Evolutionary conservation across 2,888 invertebrate species (phyloP).

Genomic region (Fissipunctia ypsillon): DNA sequence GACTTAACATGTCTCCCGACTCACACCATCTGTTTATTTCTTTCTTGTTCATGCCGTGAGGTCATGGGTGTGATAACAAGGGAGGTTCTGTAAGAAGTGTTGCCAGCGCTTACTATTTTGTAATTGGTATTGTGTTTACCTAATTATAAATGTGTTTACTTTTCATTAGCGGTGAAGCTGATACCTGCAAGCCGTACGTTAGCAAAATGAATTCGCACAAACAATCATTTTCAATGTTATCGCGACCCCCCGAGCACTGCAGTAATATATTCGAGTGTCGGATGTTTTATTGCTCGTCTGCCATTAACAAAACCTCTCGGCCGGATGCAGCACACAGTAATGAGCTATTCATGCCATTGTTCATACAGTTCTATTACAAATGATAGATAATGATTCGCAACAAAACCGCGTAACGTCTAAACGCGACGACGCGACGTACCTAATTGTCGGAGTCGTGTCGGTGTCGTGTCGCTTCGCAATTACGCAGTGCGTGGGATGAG

Average conservation of each 20-base stretch:
- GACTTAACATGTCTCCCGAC: no score
- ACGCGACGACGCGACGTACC: constrained; percentile 14
- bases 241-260: constrained; percentile 1
- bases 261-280: constrained; percentile 25
- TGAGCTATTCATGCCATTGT: constrained; percentile 66
- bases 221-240: constrained; percentile 9
- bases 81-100: neutral
- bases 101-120: neutral
- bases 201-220: constrained; percentile 2
- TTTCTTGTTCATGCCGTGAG: neutral
- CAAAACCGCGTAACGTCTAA: constrained; percentile 55
- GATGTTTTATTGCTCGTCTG: constrained; percentile 48
- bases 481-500: constrained; percentile 68
- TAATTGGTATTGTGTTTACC: neutral
- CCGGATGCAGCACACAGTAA: constrained; percentile 60
- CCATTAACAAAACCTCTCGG: constrained; percentile 54
- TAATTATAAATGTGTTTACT: neutral
- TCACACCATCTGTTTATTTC: neutral
- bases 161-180: neutral
- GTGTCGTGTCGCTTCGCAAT: constrained; percentile 62
- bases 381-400: constrained; percentile 62
- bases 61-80: neutral
- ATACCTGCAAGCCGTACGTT: neutral
- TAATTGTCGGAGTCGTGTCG: constrained; percentile 48
- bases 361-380: constrained; percentile 52